Base-by-base conservation (phyloP, 2,113 vertebrate species). In the Phyllostomus discolor region DNA sequence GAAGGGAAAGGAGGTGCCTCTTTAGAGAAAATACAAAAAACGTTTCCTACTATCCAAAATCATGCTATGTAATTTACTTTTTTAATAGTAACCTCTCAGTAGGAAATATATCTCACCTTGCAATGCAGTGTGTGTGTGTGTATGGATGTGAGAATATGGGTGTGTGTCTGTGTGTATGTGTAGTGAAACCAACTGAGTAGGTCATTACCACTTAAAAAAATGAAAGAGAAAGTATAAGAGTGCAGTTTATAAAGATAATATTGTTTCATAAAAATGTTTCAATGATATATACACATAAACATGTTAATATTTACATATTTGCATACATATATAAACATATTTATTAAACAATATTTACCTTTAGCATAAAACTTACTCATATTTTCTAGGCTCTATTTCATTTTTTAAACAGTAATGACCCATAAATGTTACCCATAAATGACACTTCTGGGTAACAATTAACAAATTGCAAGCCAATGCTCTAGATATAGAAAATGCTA, bases 51-150 rank as follows among this genome's bases (percentile, higher is more conserved):
- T 91, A 79, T 28, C 66, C 64, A 88, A 50, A 89, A 33, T 48
- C 41, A 78, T 1, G 62, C 7, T 93, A 48, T 80, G 46, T 82
- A 54, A 96, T 79, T 96, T 28, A 66, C 69, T 94, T 96, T 66
- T 93, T 75, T 70, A 95, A 96, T 28, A 85, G 28, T 54, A 43
- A 69, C 10, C 3, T 38, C 46, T 66, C 17, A 38, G 35, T 35
- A 73, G 67, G 8, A 95, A 82, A 88, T 67, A 52, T 46, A 73
- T 69, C 78, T 91, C 76, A 67, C 14, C 48, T 67, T 84, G 15
- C 17, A 84, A 84, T 7, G 10, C n/a, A 52, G 17, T 57, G 54
- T 28, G 57, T 7, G 33, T 9, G 62, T 57, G 67, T 28, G 90
- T 35, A 1, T 24, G 28, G 11, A 14, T 33, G 31, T 66, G 62